Evolutionary conservation across 2,113 vertebrate genomes (phyloP).

Genomic region (Xiphias gladius): DNA sequence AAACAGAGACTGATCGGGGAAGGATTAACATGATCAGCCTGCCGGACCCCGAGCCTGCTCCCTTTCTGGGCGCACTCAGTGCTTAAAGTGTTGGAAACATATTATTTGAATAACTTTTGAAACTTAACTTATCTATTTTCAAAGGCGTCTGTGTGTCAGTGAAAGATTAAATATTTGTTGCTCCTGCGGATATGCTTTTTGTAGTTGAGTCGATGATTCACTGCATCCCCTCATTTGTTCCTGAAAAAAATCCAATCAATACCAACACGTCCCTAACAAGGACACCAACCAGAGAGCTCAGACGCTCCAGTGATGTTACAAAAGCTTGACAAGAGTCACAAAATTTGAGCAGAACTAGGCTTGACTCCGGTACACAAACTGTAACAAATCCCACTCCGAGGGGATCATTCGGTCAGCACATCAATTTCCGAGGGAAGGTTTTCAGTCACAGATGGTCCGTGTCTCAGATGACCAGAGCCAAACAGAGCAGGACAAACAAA

Average conservation of each 20-base stretch:
- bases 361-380: too few relatives aligned
- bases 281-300: neutral
- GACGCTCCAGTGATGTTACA: neutral
- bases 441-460: constrained; percentile 40
- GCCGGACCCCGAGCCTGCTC: too few relatives aligned
- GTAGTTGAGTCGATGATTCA: neutral
- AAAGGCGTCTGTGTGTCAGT: neutral
- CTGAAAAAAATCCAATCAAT: neutral
- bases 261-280: neutral
- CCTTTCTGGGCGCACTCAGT: too few relatives aligned
- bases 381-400: too few relatives aligned
- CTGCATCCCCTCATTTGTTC: neutral
- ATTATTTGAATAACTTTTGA: neutral
- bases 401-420: constrained; percentile 3
- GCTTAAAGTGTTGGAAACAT: neutral
- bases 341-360: too few relatives aligned
- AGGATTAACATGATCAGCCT: too few relatives aligned
- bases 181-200: neutral
- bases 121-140: neutral
- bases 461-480: constrained; percentile 31
- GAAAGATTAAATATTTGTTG: neutral
- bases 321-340: too few relatives aligned
- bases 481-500: constrained; percentile 7
- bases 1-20: too few relatives aligned
- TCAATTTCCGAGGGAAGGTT: neutral